Evolutionary conservation across 2,888 invertebrate species (phyloP).

Genomic region (Chydorus sphaericus): DNA sequence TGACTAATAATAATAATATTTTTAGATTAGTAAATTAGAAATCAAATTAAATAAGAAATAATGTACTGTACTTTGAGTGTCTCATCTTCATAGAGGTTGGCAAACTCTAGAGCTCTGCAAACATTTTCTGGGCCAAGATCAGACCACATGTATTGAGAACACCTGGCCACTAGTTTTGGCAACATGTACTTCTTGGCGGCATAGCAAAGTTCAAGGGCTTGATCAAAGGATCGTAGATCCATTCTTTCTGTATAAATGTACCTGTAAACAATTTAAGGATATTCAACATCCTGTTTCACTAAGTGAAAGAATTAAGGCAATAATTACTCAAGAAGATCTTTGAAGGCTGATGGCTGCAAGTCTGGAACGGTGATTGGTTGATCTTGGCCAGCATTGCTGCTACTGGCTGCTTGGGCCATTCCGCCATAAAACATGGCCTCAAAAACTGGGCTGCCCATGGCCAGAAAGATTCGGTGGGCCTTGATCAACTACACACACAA

Average conservation of each 20-base stretch:
- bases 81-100: constrained; percentile 67
- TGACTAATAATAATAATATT: too few relatives aligned
- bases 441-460: constrained; percentile 77
- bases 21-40: too few relatives aligned
- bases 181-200: constrained; percentile 79
- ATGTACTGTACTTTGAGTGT: constrained; percentile 65
- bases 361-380: constrained; percentile 60
- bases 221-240: constrained; percentile 63
- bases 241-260: constrained; percentile 72
- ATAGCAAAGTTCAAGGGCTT: constrained; percentile 73
- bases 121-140: constrained; percentile 64
- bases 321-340: constrained; percentile 56
- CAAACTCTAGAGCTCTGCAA: constrained; percentile 72
- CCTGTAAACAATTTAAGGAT: constrained; percentile 28
- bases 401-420: constrained; percentile 64
- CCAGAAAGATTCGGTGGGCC: constrained; percentile 64
- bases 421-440: constrained; percentile 78
- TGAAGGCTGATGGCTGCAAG: constrained; percentile 73
- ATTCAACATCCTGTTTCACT: neutral
- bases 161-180: constrained; percentile 65
- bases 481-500: constrained; percentile 50
- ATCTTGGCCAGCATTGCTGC: neutral
- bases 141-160: constrained; percentile 70
- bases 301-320: neutral
- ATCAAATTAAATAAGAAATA: constrained; percentile 10